These are phyloP conservation scores for Meloidogyne hapla DNA, from an alignment of 1,140 invertebrate species.

Conservation along the genomic window DNA sequence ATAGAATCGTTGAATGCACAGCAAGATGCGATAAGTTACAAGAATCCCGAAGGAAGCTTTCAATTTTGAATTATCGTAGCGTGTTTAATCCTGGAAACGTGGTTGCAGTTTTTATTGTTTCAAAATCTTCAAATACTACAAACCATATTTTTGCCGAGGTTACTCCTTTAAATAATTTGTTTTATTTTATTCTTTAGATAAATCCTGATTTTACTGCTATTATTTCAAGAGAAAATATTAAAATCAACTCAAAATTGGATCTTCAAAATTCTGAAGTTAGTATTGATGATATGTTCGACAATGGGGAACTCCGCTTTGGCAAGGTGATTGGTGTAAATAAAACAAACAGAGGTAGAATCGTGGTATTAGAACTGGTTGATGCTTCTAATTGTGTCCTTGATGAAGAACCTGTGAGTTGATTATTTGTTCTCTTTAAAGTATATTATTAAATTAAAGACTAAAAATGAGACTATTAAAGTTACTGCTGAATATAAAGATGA, in stretches of 20 bases:
- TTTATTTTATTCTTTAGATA: not conserved
- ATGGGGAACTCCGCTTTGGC: constrained; percentile 24
- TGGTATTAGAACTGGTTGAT: constrained; percentile 15
- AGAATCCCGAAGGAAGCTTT: constrained; percentile 43
- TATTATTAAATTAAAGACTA: not conserved
- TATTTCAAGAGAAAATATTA: not conserved
- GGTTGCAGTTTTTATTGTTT: constrained; percentile 30
- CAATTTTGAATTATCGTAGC: constrained; percentile 29
- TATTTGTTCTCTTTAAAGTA: not conserved
- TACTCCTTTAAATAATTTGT: not conserved
- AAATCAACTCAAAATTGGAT: not conserved
- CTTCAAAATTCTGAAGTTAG: not conserved
- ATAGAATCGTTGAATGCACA: too few relatives aligned
- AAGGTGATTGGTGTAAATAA: constrained; percentile 34
- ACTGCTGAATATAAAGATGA: not conserved
- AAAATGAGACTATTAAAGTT: not conserved
- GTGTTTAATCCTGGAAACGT: constrained; percentile 25
- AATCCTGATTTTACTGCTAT: constrained; percentile 16
- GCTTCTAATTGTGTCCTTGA: not conserved
- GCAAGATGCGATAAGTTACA: constrained; percentile 27
- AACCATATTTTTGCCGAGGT: not conserved
- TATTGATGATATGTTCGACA: constrained; percentile 4
- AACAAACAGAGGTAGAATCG: constrained; percentile 23
- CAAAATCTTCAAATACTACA: constrained; percentile 4
- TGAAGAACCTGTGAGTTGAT: not conserved